phyloP scores from a whole-genome alignment of 2,113 vertebrate species.

The Phaetusa simplex region DNA sequence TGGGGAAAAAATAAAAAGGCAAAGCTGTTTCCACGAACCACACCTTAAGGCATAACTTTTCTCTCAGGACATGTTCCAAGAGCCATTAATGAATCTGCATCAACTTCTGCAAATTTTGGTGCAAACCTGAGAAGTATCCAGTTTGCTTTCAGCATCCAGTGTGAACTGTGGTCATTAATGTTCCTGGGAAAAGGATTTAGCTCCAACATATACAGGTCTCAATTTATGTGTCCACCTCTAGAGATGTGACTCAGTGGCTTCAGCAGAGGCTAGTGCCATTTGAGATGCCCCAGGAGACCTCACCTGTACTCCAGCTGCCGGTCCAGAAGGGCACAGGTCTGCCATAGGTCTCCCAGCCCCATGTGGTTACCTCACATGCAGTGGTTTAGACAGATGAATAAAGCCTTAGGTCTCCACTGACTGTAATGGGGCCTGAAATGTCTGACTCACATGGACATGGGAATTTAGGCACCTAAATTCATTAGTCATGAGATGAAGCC shows the following conservation, averaged over 20 bases:
- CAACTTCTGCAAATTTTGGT: neutral
- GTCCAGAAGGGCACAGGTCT: neutral
- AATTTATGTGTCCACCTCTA: neutral
- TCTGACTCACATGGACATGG: neutral
- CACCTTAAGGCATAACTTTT: neutral
- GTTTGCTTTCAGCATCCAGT: neutral
- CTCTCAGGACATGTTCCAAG: neutral
- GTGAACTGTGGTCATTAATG: neutral
- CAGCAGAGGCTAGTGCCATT: neutral
- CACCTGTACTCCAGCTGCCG: neutral
- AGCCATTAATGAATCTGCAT: neutral
- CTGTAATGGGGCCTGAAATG: neutral
- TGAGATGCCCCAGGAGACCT: neutral
- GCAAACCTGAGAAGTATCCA: neutral
- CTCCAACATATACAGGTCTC: neutral
- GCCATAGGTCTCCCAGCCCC: neutral
- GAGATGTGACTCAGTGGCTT: neutral
- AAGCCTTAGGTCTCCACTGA: neutral
- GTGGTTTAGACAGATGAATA: neutral
- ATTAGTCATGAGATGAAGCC: neutral
- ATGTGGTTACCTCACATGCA: neutral
- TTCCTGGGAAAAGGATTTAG: accelerated
- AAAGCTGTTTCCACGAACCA: neutral
- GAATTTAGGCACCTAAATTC: neutral
- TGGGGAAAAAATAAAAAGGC: neutral